Base-by-base conservation (phyloP, 2,113 vertebrate genomes). In the Acanthochromis polyacanthus region DNA sequence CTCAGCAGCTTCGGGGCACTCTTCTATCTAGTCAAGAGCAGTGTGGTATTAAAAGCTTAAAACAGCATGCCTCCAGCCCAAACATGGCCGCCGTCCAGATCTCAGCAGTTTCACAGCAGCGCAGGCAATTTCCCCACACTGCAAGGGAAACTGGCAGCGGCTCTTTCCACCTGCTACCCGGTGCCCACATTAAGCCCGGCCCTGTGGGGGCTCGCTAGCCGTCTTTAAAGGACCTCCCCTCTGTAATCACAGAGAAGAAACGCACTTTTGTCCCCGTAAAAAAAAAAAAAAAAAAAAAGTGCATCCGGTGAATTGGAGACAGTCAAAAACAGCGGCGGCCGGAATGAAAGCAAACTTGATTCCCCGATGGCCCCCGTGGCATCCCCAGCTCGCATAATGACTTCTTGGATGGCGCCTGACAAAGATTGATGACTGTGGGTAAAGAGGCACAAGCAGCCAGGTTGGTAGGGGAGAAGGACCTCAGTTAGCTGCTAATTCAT, bases 371-470 rank as follows among this genome's bases (percentile, higher is more conserved):
- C 75, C 73, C 80, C 67, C 2, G 15, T 72, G 72, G 71, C 71
- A 70, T 86, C 84, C 25, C 46, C 74, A 46, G 72, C 81, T 71
- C 80, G 85, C 63, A 51, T 91, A 93, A 94, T 94, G 90, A 93
- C 88, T 92, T 89, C 64, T 75, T 85, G 92, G 71, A 93, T 86
- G 80, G 76, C 67, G 57, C 74, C 82, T 89, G 95, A 95, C 95
- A 94, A 84, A 92, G 93, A 96, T 93, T 93, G 93, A 95, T 95
- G 92, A 93, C 85, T 83, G 80, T 88, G 84, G 87, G 83, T 82
- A 79, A 92, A 88, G 82, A 81, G 88, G 58, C 83, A 51, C 64
- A 11, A 71, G 89, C 88, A 81, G 82, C 75, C 80, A 78, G 86
- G 86, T 87, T 53, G 88, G 82, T 68, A 60, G 79, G 90, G 80